Base-by-base conservation (phyloP, 2,888 invertebrate species). In the Drosophila colorata region DNA sequence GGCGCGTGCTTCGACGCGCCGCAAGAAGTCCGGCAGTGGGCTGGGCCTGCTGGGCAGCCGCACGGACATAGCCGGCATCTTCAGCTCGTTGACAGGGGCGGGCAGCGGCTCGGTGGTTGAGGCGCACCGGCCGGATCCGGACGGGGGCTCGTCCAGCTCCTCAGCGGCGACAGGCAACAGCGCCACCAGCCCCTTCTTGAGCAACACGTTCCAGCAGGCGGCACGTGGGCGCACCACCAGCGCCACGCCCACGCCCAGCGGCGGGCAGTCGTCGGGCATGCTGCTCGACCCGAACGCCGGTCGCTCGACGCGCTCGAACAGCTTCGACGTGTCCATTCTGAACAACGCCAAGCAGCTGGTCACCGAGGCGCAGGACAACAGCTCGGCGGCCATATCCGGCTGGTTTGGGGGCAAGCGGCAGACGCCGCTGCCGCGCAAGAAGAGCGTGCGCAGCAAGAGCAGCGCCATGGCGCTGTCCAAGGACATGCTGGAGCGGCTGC, bases 311-410 rank as follows among this genome's bases (percentile, higher is more conserved):
- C 95, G 97, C 56, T 97, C 97, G 14, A 97, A 96, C 91, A 97
- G 97, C 91, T 97, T 97, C 86, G 97, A 97, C 91, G 95, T 96
- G 0, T 96, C 96, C 18, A 94, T 96, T 20, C 93, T 97, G 40
- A 93, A 94, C 70, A 92, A 92, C 69, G 92, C 92, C 58, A 92
- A 92, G 76, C 92, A 92, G 78, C 73, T 92, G 70, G 92, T 92
- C 2, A 90, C 77, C 53, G 92, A 91, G 60, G 91, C 92, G 2
- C 94, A 92, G 76, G 92, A 92, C 64, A 92, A 91, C 51, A 93
- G 94, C 46, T 89, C 90, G 23, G 93, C 94, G 7, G 92, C 93
- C 2, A 94, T 95, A 33, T 94, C 95, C 7, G 95, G 94, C 57
- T 97, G 96, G 96, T 96, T 96, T 90, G 93, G 94, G 6, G 93